Percentiles rank a stretch among this genome's conserved stretches.
phyloP scores from a whole-genome alignment of 2,888 invertebrate species.

The Microctonus hyperodae region DNA sequence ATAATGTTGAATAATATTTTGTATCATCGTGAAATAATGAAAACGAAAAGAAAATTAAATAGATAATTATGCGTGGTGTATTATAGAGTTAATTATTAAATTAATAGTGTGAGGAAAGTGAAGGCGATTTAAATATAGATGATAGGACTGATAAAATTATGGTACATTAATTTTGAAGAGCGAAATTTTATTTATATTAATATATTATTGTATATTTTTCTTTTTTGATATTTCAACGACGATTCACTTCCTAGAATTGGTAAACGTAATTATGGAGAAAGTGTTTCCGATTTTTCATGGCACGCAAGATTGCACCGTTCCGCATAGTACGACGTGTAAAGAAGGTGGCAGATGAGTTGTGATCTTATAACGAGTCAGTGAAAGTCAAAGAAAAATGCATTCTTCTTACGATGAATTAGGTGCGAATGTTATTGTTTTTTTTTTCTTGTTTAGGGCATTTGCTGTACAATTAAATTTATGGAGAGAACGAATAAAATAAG shows the following conservation, averaged over 20 bases:
- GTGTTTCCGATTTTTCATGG: constrained; percentile 49
- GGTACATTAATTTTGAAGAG: background rate
- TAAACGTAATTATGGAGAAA: constrained; percentile 54
- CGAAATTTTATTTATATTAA: background rate
- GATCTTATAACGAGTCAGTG: constrained; percentile 46
- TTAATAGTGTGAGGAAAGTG: background rate
- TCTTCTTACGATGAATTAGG: constrained; percentile 12
- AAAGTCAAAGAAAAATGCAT: constrained; percentile 47
- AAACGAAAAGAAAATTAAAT: no score
- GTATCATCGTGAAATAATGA: background rate
- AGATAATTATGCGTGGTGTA: no score
- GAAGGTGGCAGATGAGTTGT: constrained; percentile 33
- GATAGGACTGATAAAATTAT: background rate
- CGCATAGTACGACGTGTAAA: constrained; percentile 32
- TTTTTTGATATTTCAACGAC: constrained; percentile 10
- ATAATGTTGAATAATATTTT: constrained; percentile 11
- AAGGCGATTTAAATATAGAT: background rate
- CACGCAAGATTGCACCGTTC: constrained; percentile 38
- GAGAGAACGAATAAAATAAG: background rate
- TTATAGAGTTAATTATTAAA: background rate
- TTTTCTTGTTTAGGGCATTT: background rate
- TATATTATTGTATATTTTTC: constrained; percentile 14
- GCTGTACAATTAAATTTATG: background rate
- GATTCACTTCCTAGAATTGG: constrained; percentile 44
- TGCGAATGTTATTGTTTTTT: background rate